Evolutionary conservation across 2,888 invertebrate genomes (phyloP).

Genomic region (Nymphalis polychloros): DNA sequence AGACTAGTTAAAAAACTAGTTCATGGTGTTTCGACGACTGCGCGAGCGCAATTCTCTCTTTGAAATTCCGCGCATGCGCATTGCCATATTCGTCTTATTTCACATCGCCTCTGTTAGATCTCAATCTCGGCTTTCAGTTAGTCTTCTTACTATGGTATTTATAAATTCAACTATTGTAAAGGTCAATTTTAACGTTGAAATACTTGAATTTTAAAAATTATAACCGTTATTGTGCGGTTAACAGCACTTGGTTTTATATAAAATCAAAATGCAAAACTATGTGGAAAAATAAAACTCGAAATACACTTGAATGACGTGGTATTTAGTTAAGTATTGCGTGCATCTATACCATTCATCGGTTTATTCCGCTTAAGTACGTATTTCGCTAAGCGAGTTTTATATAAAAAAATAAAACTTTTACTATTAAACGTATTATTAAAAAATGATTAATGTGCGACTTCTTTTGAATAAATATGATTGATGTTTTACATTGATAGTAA

Average conservation of each 20-base stretch:
- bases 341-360: constrained; percentile 41
- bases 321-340: constrained; percentile 39
- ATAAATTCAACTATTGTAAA: constrained; percentile 10
- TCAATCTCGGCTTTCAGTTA: constrained; percentile 66
- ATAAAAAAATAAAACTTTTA: constrained; percentile 14
- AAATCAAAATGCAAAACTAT: constrained; percentile 16
- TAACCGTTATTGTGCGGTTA: constrained; percentile 1
- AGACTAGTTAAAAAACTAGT: constrained; percentile 47
- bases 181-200: constrained; percentile 3
- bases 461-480: constrained; percentile 4
- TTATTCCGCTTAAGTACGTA: constrained; percentile 36
- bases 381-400: constrained; percentile 13
- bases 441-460: constrained; percentile 3
- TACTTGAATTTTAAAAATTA: not conserved
- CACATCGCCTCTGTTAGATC: constrained; percentile 73
- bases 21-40: constrained; percentile 45
- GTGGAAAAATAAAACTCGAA: constrained; percentile 28
- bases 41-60: constrained; percentile 58
- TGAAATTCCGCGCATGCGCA: constrained; percentile 68
- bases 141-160: constrained; percentile 16
- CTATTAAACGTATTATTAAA: constrained; percentile 1
- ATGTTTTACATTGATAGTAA: not conserved
- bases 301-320: constrained; percentile 35
- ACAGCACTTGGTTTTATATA: constrained; percentile 5
- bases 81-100: constrained; percentile 77